Base-by-base conservation (phyloP, 2,888 invertebrate species). In the Danaus chrysippus region DNA sequence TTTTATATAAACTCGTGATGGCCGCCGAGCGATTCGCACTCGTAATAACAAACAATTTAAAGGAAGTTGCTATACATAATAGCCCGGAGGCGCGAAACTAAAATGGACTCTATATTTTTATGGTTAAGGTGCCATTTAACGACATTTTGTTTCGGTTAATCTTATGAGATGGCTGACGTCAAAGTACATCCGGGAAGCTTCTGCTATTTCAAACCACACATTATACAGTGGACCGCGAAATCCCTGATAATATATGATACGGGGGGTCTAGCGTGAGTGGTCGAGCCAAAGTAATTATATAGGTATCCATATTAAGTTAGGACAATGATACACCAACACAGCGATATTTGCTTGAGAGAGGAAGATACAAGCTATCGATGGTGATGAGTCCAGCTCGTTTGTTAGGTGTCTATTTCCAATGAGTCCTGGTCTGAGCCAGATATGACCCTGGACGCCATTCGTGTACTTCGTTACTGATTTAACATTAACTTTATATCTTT, bases 141-240 rank as follows among this genome's bases (percentile, higher is more conserved):
- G 63, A 34, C 61, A 58, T 55, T 62, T 62, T 62, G 70, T 76
- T 79, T 81, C 77, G 75, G 77, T 78, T 81, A 82, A 79, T 82
- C 81, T 76, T 77, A 72, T 75, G 79, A 87, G 84, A 85, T 87
- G 78, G 67, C 70, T 86, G 87, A 88, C 87, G 88, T 86, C 75
- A 74, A 71, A 66, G 71, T 66, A 84, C 86, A 88, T 89, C 87
- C 88, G 88, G 88, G 88, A 89, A 87, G 86, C 83, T 75, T 81
- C 72, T 78, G 85, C 84, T 86, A 86, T 87, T 86, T 86, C 78
- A 74, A 84, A 80, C 77, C 62, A 59, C 56, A 59, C 68, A 57
- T 68, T 68, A 66, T 49, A 52, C 15, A 11, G 8, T 42, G 70
- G 70, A 66, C 61, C 66, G 54, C 58, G 49, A 59, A 57, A 56